phyloP scores from a whole-genome alignment of 2,888 invertebrate genomes.

The Belgica antarctica region DNA sequence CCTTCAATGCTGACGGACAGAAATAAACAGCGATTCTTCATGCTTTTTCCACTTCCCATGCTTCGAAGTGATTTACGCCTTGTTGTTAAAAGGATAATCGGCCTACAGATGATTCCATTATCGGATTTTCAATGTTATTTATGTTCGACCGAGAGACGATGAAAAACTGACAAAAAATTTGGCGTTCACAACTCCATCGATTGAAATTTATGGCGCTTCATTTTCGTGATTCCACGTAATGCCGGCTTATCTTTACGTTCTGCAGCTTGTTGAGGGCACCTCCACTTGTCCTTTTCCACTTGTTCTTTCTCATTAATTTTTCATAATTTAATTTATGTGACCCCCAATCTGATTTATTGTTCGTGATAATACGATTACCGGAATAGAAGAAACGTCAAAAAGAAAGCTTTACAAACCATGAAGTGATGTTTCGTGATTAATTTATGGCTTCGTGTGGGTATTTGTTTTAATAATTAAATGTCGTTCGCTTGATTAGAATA shows the following conservation, averaged over 20 bases:
- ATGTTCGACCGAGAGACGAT: not conserved
- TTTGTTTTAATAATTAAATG: conserved; percentile 13
- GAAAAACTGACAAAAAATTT: not conserved
- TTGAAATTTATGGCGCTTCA: not conserved
- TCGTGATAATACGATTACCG: not conserved
- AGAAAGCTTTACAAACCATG: not conserved
- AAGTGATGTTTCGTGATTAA: not conserved
- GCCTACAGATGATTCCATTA: conserved; percentile 14
- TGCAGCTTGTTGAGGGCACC: conserved; percentile 1
- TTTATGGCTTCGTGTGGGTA: conserved; percentile 24
- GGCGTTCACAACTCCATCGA: no score
- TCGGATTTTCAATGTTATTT: conserved; percentile 12
- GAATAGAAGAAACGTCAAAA: not conserved
- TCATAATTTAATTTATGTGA: not conserved
- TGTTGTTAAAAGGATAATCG: conserved; percentile 12
- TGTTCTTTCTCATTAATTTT: conserved; percentile 3
- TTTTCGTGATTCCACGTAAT: not conserved
- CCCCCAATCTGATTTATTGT: not conserved
- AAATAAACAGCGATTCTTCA: conserved; percentile 18
- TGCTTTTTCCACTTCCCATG: not conserved
- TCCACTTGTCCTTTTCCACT: not conserved
- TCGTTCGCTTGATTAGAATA: conserved; percentile 6
- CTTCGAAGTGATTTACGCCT: not conserved
- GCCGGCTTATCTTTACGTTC: no score
- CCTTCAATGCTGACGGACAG: not conserved